Base-by-base conservation (phyloP, 2,113 vertebrate species). In the Trichomycterus rosablanca region DNA sequence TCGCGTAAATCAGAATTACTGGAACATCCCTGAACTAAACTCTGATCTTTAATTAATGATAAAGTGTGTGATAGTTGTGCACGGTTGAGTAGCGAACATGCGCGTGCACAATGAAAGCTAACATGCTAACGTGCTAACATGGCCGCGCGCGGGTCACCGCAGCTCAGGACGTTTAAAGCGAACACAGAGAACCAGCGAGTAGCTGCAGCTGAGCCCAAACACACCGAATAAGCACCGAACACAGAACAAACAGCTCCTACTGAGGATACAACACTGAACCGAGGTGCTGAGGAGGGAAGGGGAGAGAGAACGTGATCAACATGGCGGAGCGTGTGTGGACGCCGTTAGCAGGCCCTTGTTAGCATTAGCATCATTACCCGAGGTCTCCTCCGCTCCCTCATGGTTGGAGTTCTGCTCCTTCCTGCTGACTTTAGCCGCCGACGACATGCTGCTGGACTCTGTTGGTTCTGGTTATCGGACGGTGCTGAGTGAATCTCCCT, bases 371-470 rank as follows among this genome's bases (percentile, higher is more conserved):
- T 66, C 65, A 52, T 80, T 78, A 90, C 89, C 88, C 84, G 89
- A 90, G 88, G 87, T 91, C 81, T 90, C 88, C 84, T 91, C 88
- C 78, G 88, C 87, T 78, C 87, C 87, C 80, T 91, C 86, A 84
- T 89, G 89, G 84, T 90, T 91, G 76, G 89, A 89, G 89, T 91
- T 91, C 80, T 90, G 87, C 85, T 89, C 89, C 84, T 90, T 91
- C 83, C 89, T 89, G 83, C 87, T 89, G 80, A 89, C 87, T 88
- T 89, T 89, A 76, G 88, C 88, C 86, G 88, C 84, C 81, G 88
- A 89, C 86, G 89, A 90, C 89, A 89, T 91, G 80, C 79, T 87
- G 24, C 55, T 67, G 43, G 28, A 32, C 53, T 59, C 55, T 12
- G 37, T 54, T 22, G 24, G 20, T 12, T 11, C n/a, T 2, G 4